Percentiles rank a stretch among this genome's conserved stretches.
Evolutionary conservation across 1,140 invertebrate species (phyloP).

Genomic region (Pseudomyrmex flavicornis): DNA sequence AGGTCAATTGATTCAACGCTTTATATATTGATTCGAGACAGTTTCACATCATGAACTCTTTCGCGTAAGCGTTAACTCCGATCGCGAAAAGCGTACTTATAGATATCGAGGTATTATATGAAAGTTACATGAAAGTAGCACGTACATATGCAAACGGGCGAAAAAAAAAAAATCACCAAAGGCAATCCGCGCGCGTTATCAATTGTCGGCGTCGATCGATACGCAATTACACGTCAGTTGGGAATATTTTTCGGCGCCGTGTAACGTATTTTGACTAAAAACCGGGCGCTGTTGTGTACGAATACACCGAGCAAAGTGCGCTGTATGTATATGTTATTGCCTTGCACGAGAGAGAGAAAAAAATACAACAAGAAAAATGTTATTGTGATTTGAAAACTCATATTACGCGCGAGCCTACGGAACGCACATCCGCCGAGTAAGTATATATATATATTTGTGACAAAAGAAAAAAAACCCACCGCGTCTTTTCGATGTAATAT

Average conservation of each 20-base stretch:
- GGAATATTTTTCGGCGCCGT: not conserved
- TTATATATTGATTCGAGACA: constrained; percentile 22
- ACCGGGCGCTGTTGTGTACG: not conserved
- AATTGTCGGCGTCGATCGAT: constrained; percentile 37
- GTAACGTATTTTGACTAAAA: constrained; percentile 30
- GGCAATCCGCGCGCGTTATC: constrained; percentile 33
- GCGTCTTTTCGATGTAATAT: constrained; percentile 6
- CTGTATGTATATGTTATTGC: constrained; percentile 11
- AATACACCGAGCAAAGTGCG: not conserved
- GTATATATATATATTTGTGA: not conserved
- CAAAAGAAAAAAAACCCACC: not conserved
- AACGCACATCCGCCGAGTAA: not conserved
- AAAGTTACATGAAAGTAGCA: constrained; percentile 50
- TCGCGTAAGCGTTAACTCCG: constrained; percentile 1
- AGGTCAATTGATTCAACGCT: constrained; percentile 23
- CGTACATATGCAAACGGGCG: not conserved
- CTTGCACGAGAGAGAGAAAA: constrained; percentile 5
- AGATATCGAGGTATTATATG: not conserved
- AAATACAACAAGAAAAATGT: constrained; percentile 39
- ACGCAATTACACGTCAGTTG: constrained; percentile 14
- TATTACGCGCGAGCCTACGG: constrained; percentile 24
- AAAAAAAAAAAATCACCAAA: constrained; percentile 48
- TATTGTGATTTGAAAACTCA: constrained; percentile 26
- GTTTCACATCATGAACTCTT: constrained; percentile 6
- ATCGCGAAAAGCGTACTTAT: not conserved